Evolutionary conservation across 1,140 invertebrate genomes (phyloP), one percentile per base, ranked within the genome.

Genomic region (Aethina tumida): DNA sequence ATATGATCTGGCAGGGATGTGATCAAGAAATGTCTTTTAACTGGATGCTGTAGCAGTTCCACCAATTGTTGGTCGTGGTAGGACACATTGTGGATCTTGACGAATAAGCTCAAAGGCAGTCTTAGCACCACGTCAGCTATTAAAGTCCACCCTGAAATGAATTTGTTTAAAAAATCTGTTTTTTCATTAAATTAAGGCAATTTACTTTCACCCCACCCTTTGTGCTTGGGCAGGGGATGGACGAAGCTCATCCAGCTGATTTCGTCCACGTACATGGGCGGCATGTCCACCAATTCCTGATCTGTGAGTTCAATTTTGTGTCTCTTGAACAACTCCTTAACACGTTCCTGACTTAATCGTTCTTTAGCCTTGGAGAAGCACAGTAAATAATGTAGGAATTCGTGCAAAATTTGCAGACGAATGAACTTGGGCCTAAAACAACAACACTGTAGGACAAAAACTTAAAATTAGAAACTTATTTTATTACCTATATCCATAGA

Each of bases 131-230:
- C 56, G 53, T 90, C 86, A 41, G 71, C 73, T 45, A 87, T 67
- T 26, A 82, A 65, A n/a, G 72, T 67, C 83, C 84, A 89, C 12
- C 85, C 84, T n/a, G n/a, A n/a, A n/a, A n/a, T n/a, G n/a, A n/a
- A n/a, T n/a, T n/a, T n/a, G n/a, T n/a, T n/a, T n/a, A n/a, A n/a
- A n/a, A n/a, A n/a, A n/a, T n/a, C n/a, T n/a, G n/a, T n/a, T n/a
- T n/a, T n/a, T n/a, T n/a, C n/a, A n/a, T n/a, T n/a, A n/a, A n/a
- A n/a, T n/a, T n/a, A n/a, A n/a, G n/a, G n/a, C n/a, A n/a, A n/a
- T n/a, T n/a, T n/a, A n/a, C n/a, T n/a, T n/a, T 57, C 21, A 1
- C 67, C 63, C 61, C 73, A 82, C 22, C 69, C 70, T 22, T 50
- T 55, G 51, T 84, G 75, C 26, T 59, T 52, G 1, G 75, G 78